Evolutionary conservation across 92 coral and sea anemone genomes (phyloP), one percentile per base, ranked within the genome.

Genomic region (Blastomussa wellsi): DNA sequence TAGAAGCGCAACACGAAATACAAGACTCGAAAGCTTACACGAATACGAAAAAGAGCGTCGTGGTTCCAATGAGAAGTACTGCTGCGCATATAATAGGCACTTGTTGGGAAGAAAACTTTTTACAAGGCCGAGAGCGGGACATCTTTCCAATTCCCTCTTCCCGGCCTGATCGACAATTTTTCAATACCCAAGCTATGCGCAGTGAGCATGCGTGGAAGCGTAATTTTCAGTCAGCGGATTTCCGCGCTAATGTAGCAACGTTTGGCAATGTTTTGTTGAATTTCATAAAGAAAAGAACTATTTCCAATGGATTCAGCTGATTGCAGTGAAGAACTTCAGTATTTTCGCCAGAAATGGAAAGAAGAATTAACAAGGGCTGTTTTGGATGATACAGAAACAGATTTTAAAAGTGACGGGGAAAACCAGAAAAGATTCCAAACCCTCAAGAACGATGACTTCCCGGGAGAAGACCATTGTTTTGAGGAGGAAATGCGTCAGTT

Each of bases 31-130:
- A 52, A 51, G 82, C 99, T 91, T 89, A 97, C 99, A 95, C 90
- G 76, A 97, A 97, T 62, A 97, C 92, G 80, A 97, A 97, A 83
- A 97, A 97, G 42, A 95, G 72, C 13, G 98, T 79, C 41, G 95
- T 91, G 65, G 98, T 93, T 80, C 98, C 98, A 68, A 97, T 87
- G 7, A 97, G 92, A 35, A 97, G 93, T 48, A 95, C 87, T 68
- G 95, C 89, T 36, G 99, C 99, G 86, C 95, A 86, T 47, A 95
- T 86, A 42, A 97, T 91, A 31, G 99, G 99, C 64, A 97, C 89
- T 93, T 95, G 98, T 77, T 95, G 95, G 52, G 98, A 85, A 81
- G 92, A 82, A 35, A 94, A 88, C 74, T 82, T 87, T 84, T 78
- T 87, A 55, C 92, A 81, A 84, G 93, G 89, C 86, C 88, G 87